These are phyloP conservation scores for Eulemur rufifrons DNA, from an alignment of 2,113 vertebrate genomes.

Conservation along the genomic window DNA sequence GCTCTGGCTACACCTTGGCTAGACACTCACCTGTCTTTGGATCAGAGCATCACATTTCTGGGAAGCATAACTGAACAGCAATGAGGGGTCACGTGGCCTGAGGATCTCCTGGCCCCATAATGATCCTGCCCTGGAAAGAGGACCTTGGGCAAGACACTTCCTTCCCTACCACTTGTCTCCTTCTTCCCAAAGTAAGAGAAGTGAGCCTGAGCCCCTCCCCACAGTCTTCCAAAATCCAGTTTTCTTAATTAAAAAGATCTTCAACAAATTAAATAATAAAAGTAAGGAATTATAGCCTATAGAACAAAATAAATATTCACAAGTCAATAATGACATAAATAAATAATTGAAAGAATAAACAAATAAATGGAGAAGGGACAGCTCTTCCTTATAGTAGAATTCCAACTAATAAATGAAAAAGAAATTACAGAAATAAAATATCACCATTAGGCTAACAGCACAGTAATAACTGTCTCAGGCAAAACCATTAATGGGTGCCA, in stretches of 20 bases:
- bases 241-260: background rate
- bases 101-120: background rate
- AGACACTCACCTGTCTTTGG: background rate
- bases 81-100: too few relatives aligned
- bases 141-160: background rate
- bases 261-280: background rate
- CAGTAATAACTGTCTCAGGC: background rate
- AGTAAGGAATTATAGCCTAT: background rate
- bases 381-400: background rate
- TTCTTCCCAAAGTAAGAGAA: background rate
- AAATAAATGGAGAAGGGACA: background rate
- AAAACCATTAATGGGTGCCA: background rate
- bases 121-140: background rate
- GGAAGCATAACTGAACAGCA: background rate
- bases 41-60: fast-evolving
- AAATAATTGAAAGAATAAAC: background rate
- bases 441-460: background rate
- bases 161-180: background rate
- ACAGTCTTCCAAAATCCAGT: background rate
- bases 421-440: background rate
- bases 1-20: background rate
- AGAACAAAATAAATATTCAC: background rate
- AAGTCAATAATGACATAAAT: background rate
- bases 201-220: background rate
- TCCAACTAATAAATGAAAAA: background rate